These are phyloP conservation scores for Andrena fulva DNA, from an alignment of 2,888 invertebrate genomes.

Conservation along the genomic window DNA sequence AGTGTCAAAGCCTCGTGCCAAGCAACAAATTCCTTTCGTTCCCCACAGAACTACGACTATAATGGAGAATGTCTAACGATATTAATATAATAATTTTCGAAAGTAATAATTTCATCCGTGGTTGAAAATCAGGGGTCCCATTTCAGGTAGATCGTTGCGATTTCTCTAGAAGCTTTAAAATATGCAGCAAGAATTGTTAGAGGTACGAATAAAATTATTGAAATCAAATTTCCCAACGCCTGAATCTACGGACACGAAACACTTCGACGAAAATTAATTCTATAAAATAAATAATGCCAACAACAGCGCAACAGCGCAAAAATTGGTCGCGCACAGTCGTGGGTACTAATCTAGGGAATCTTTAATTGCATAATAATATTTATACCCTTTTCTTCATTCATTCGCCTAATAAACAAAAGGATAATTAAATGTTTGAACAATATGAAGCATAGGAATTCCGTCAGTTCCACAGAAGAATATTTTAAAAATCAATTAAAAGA, in stretches of 20 bases:
- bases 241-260: too few species aligned
- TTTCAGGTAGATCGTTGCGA: background rate
- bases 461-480: background rate
- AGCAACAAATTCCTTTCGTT: background rate
- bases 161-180: background rate
- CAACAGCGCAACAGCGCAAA: too few species aligned
- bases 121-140: background rate
- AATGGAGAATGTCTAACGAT: background rate
- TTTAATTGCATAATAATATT: too few species aligned
- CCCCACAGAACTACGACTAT: slow-evolving; percentile 4
- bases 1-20: slow-evolving; percentile 14
- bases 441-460: background rate
- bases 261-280: too few species aligned
- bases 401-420: slow-evolving; percentile 7
- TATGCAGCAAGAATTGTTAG: too few species aligned
- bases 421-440: slow-evolving; percentile 15
- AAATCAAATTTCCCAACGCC: background rate
- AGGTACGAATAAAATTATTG: background rate
- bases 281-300: too few species aligned
- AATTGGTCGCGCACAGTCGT: too few species aligned
- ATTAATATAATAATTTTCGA: background rate
- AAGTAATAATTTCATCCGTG: background rate
- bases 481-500: background rate
- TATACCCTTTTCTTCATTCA: background rate
- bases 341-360: too few species aligned